Conservation (phyloP, 2,797 vertebrate genomes). For the Brachymystax lenok region DNA sequence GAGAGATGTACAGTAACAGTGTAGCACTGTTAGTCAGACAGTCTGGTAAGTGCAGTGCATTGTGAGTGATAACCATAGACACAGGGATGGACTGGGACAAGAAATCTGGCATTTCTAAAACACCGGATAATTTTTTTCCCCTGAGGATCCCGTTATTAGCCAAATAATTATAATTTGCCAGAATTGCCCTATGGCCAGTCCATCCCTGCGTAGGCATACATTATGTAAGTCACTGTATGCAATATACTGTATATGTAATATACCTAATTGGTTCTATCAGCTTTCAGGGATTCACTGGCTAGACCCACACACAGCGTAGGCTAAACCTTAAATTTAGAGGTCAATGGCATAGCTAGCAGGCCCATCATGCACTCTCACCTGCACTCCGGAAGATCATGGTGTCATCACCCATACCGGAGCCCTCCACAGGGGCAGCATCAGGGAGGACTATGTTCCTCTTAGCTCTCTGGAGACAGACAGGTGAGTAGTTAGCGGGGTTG, state of each 20-base stretch:
- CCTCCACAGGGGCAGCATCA: conserved; percentile 5
- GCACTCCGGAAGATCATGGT: conserved; percentile 11
- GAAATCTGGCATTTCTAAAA: no score
- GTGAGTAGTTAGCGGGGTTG: conserved; percentile 4
- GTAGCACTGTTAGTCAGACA: no score
- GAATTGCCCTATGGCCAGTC: no score
- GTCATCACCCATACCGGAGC: conserved; percentile 21
- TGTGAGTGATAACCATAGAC: neutral
- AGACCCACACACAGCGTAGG: neutral
- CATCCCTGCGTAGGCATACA: no score
- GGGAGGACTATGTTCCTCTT: conserved; percentile 20
- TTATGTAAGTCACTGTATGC: no score
- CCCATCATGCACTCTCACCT: conserved; percentile 16
- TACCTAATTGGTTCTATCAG: neutral
- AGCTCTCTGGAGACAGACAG: conserved; percentile 13
- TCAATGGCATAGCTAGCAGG: neutral
- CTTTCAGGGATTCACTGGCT: neutral
- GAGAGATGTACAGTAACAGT: neutral
- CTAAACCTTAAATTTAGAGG: no score
- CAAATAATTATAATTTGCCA: no score
- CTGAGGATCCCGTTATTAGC: no score
- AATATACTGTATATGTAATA: neutral
- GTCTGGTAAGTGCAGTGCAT: neutral
- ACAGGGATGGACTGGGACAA: neutral
- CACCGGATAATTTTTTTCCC: no score